phyloP scores from a whole-genome alignment of 92 coral and sea anemone species.

The Pocillopora grandis region DNA sequence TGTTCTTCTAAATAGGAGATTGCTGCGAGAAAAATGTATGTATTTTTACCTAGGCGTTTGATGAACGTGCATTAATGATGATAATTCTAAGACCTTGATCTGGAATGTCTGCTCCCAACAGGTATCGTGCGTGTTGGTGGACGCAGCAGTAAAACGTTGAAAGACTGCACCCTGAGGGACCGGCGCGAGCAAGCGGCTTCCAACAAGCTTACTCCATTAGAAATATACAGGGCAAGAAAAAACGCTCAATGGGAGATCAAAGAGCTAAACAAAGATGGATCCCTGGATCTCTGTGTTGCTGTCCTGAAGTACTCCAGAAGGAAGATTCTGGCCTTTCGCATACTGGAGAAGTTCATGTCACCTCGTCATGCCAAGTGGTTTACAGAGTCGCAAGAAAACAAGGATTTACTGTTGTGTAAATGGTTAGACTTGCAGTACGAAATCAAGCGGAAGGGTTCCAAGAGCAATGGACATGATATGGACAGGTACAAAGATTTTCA shows the following conservation, averaged over 20 bases:
- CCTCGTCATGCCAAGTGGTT: conserved; percentile 48
- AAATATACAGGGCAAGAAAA: not conserved
- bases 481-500: conserved; percentile 14
- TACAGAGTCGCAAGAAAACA: not conserved
- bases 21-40: no score
- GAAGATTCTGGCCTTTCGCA: conserved; percentile 34
- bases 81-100: conserved; percentile 15
- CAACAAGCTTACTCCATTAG: not conserved
- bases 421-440: not conserved
- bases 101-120: not conserved
- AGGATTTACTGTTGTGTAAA: not conserved
- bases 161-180: conserved; percentile 45
- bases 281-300: not conserved
- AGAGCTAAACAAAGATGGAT: not conserved
- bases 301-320: conserved; percentile 22
- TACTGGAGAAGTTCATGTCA: conserved; percentile 23
- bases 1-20: not conserved
- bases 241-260: conserved; percentile 5
- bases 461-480: not conserved
- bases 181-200: conserved; percentile 34
- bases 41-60: no score
- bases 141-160: conserved; percentile 62
- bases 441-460: not conserved
- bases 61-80: no score
- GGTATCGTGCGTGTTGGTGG: conserved; percentile 90